Conservation (phyloP, 2,797 vertebrate species). For the Eulemur mongoz region DNA sequence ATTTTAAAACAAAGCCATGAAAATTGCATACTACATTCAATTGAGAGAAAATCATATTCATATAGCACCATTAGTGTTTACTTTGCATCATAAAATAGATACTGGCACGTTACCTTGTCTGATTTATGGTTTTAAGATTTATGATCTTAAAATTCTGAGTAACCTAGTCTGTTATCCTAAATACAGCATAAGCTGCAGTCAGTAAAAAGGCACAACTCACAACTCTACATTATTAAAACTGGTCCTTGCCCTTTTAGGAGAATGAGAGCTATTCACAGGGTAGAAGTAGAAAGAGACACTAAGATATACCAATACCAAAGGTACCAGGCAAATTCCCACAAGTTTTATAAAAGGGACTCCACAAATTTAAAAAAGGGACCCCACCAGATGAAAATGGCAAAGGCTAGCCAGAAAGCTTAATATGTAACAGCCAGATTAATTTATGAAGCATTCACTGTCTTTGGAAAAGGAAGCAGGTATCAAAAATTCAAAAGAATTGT, state of each 20-base stretch:
- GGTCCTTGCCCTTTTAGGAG: neutral
- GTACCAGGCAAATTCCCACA: neutral
- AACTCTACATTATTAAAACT: neutral
- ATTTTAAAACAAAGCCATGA: slow-evolving; percentile 32
- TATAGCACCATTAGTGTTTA: neutral
- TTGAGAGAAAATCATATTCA: neutral
- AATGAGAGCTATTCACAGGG: neutral
- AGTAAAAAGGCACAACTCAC: neutral
- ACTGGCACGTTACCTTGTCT: neutral
- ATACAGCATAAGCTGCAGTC: neutral
- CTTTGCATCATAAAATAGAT: neutral
- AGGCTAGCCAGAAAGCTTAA: slow-evolving; percentile 49
- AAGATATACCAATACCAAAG: neutral
- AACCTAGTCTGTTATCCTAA: neutral
- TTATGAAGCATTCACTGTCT: slow-evolving; percentile 42
- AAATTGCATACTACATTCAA: neutral
- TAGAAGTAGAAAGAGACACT: neutral
- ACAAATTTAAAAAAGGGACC: neutral
- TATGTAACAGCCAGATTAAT: slow-evolving; percentile 60
- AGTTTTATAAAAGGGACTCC: neutral
- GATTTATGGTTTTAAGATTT: neutral
- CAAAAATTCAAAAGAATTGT: slow-evolving; percentile 69
- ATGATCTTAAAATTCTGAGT: neutral
- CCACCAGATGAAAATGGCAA: neutral
- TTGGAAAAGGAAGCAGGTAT: slow-evolving; percentile 36